A percentile compares a stretch with the other conserved stretches of the same genome.
These are phyloP conservation scores for Neolamprologus falcicula DNA, from an alignment of 2,113 vertebrate species.

Conservation along the genomic window DNA sequence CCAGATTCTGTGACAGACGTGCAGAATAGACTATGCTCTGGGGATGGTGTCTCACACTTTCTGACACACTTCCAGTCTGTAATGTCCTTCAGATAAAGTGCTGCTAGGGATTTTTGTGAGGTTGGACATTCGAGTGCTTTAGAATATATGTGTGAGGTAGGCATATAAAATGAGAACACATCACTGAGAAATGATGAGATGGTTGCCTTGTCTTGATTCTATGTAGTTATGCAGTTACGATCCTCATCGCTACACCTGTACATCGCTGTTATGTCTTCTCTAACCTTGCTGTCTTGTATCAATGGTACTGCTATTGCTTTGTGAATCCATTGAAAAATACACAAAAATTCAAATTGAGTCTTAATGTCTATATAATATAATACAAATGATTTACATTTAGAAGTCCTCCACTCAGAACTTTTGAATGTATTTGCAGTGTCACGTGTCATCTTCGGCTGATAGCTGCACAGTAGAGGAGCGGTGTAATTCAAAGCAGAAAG, in stretches of 20 bases:
- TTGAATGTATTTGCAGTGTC: background rate
- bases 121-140: constrained; percentile 20
- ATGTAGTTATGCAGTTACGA: background rate
- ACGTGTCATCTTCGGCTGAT: background rate
- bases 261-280: background rate
- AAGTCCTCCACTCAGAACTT: background rate
- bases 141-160: constrained; percentile 8
- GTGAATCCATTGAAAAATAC: background rate
- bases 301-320: background rate
- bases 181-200: background rate
- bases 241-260: background rate
- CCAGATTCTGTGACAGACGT: constrained; percentile 41
- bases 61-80: constrained; percentile 54
- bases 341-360: background rate
- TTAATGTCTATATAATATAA: background rate
- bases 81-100: constrained; percentile 56
- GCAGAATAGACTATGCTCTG: constrained; percentile 41
- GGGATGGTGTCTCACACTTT: constrained; percentile 60
- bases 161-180: background rate
- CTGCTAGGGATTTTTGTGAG: constrained; percentile 23
- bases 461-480: background rate
- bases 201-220: background rate
- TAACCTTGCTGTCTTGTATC: background rate
- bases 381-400: background rate
- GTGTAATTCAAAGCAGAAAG: background rate